These are phyloP conservation scores for Cartodere bifasciata DNA, from an alignment of 2,888 invertebrate species.

Conservation along the genomic window DNA sequence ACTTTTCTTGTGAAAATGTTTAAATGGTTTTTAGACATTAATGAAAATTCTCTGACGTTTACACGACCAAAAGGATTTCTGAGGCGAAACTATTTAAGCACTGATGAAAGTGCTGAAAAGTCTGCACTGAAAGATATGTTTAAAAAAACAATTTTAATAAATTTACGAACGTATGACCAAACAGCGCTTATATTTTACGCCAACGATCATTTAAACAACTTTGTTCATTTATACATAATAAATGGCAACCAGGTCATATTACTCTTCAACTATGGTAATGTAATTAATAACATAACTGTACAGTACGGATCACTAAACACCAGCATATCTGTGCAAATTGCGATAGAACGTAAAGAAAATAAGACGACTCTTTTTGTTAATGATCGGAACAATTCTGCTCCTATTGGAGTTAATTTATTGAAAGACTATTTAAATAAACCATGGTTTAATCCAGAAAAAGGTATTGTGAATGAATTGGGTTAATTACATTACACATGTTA, in stretches of 20 bases:
- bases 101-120: conserved; percentile 41
- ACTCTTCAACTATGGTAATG: conserved; percentile 69
- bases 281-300: conserved; percentile 68
- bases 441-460: conserved; percentile 71
- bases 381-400: conserved; percentile 56
- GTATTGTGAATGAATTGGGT: conserved; percentile 36
- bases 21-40: conserved; percentile 57
- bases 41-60: conserved; percentile 79
- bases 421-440: conserved; percentile 74
- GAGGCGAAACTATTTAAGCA: conserved; percentile 61
- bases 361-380: conserved; percentile 73
- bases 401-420: conserved; percentile 55
- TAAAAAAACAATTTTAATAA: conserved; percentile 70
- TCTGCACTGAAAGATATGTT: conserved; percentile 57
- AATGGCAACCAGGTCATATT: conserved; percentile 71
- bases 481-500: background rate
- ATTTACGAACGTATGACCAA: conserved; percentile 75
- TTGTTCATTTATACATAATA: conserved; percentile 76
- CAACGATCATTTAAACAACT: conserved; percentile 87
- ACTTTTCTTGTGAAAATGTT: background rate
- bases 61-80: conserved; percentile 67
- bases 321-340: conserved; percentile 77
- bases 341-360: conserved; percentile 62
- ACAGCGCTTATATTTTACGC: conserved; percentile 77
- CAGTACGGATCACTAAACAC: conserved; percentile 61